Conservation (phyloP, 2,888 invertebrate genomes). For the Malthinus seriepunctatus region DNA sequence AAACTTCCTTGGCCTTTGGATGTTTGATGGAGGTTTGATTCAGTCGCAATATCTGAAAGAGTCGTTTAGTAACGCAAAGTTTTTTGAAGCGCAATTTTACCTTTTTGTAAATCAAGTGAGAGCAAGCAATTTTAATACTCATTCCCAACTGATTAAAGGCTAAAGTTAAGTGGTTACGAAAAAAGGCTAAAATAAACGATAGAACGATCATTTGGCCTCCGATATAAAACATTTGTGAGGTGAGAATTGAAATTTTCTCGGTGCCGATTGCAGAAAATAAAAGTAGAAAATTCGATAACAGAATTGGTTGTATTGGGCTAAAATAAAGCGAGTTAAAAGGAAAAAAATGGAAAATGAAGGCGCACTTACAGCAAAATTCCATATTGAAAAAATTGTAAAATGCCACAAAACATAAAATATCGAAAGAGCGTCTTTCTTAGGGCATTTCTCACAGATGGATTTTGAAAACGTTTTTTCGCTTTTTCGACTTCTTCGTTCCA, state of each 20-base stretch:
- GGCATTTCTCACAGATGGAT: not conserved
- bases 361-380: not conserved
- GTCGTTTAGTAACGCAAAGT: too few species aligned
- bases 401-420: constrained; percentile 62
- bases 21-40: constrained; percentile 73
- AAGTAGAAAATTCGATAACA: not conserved
- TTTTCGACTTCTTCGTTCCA: constrained; percentile 59
- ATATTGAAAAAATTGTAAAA: constrained; percentile 53
- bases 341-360: not conserved
- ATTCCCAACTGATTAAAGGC: constrained; percentile 57
- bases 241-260: not conserved
- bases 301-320: not conserved
- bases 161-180: not conserved
- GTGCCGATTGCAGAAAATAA: not conserved
- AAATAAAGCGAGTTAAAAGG: not conserved
- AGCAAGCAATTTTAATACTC: constrained; percentile 72
- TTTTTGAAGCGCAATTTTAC: constrained; percentile 50
- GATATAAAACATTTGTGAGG: not conserved
- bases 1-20: constrained; percentile 80
- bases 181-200: not conserved
- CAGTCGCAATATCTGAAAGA: constrained; percentile 60
- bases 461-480: not conserved
- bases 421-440: constrained; percentile 61
- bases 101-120: constrained; percentile 77
- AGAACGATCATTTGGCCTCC: not conserved